Conservation (phyloP, 2,888 invertebrate genomes). For the Oeneis ivallda region DNA sequence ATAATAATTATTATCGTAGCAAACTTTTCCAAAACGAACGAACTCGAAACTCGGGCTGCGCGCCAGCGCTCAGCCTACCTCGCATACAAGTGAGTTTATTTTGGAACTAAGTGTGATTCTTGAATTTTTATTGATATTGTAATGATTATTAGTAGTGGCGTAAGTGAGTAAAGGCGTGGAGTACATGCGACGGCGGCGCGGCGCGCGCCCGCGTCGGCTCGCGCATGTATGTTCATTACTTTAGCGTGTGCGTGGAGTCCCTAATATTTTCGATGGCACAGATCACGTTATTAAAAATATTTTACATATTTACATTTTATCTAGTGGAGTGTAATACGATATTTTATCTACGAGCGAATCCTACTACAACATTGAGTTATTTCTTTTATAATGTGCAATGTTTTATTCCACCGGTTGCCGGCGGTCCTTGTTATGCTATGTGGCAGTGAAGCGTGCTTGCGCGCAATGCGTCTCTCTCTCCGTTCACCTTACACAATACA, state of each 20-base stretch:
- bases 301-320: constrained; percentile 82
- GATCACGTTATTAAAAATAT: constrained; percentile 79
- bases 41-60: constrained; percentile 83
- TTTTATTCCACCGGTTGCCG: constrained; percentile 80
- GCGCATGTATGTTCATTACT: constrained; percentile 62
- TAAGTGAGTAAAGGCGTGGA: constrained; percentile 74
- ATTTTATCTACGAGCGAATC: constrained; percentile 80
- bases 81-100: constrained; percentile 89
- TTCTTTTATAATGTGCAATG: constrained; percentile 79
- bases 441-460: constrained; percentile 69
- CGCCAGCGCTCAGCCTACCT: constrained; percentile 84
- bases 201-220: constrained; percentile 43
- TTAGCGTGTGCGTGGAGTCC: constrained; percentile 78
- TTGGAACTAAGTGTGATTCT: constrained; percentile 89
- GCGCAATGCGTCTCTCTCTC: constrained; percentile 53
- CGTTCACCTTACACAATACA: constrained; percentile 42
- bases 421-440: constrained; percentile 77
- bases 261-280: constrained; percentile 79
- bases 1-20: constrained; percentile 81
- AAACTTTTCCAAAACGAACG: constrained; percentile 83
- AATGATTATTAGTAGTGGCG: constrained; percentile 81
- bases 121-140: constrained; percentile 83
- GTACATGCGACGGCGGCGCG: constrained; percentile 54
- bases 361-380: constrained; percentile 82
- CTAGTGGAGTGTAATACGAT: constrained; percentile 80